Evolutionary conservation across 2,113 vertebrate genomes (phyloP).

Genomic region (Clarias gariepinus): DNA sequence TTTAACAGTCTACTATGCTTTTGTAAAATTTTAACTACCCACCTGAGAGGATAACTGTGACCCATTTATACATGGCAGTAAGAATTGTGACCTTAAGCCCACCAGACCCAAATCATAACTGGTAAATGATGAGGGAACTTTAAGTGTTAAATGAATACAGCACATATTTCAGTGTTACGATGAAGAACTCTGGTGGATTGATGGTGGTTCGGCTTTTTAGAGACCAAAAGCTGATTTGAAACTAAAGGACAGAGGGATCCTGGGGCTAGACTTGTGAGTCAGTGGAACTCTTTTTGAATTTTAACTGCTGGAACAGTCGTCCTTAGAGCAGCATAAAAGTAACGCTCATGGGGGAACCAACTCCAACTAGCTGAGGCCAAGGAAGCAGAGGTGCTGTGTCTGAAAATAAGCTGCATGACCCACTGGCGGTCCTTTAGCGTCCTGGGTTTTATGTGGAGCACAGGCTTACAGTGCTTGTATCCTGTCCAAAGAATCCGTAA

Average conservation of each 20-base stretch:
- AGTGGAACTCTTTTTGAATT: conserved; percentile 16
- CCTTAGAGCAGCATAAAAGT: conserved; percentile 27
- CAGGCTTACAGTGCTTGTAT: background rate
- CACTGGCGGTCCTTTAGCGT: background rate
- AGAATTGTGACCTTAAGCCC: background rate
- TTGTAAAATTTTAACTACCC: background rate
- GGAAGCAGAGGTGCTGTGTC: background rate
- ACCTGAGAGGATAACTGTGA: background rate
- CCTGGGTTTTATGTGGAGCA: background rate
- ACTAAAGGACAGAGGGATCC: conserved; percentile 22
- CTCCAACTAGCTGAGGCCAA: background rate
- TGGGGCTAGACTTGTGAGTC: conserved; percentile 21
- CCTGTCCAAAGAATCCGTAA: background rate
- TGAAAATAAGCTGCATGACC: conserved; percentile 10
- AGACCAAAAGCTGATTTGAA: conserved; percentile 28
- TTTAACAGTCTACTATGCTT: background rate
- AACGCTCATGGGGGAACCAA: background rate
- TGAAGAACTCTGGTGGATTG: background rate
- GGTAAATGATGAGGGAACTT: background rate
- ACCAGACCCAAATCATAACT: background rate
- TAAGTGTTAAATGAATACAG: background rate
- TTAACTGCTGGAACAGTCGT: background rate
- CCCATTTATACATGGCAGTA: background rate
- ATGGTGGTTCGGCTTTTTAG: background rate
- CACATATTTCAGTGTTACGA: background rate